Percentiles rank a stretch among this genome's conserved stretches.
Evolutionary conservation across 2,888 invertebrate genomes (phyloP).

Genomic region (Agonopterix alstromeriana): DNA sequence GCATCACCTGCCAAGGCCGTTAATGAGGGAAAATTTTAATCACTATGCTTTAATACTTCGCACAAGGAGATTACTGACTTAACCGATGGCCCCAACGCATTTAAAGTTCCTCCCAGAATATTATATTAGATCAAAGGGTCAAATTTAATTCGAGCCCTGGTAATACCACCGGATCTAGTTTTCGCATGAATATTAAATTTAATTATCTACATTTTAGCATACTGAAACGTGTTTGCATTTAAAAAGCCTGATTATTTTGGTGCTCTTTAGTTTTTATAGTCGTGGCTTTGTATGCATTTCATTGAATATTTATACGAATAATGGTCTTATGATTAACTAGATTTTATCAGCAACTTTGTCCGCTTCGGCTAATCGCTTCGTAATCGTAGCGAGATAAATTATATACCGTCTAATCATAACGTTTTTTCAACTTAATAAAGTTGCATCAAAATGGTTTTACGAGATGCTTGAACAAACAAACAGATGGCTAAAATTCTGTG

Average conservation of each 20-base stretch:
- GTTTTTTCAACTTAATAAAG: no score
- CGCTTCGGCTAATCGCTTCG: no score
- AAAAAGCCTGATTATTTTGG: neutral
- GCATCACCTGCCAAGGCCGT: slow-evolving; percentile 4
- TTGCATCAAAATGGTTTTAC: no score
- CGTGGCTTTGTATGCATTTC: no score
- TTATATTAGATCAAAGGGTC: slow-evolving; percentile 48
- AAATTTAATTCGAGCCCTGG: slow-evolving; percentile 44
- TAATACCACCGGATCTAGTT: slow-evolving; percentile 35
- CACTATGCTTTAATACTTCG: slow-evolving; percentile 23
- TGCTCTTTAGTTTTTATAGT: no score
- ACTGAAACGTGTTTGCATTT: slow-evolving; percentile 5
- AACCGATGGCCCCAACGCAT: slow-evolving; percentile 33
- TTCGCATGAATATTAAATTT: slow-evolving; percentile 49
- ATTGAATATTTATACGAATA: no score
- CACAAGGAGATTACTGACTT: slow-evolving; percentile 18
- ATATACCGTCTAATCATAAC: no score
- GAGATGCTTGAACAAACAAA: no score
- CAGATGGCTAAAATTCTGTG: no score
- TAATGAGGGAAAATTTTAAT: slow-evolving; percentile 42
- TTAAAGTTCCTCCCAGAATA: slow-evolving; percentile 42
- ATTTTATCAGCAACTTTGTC: no score
- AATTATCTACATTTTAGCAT: slow-evolving; percentile 24
- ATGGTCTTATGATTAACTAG: no score
- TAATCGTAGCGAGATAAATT: no score